These are phyloP conservation scores for Eudemis profundana DNA, from an alignment of 2,888 invertebrate genomes.

Conservation along the genomic window DNA sequence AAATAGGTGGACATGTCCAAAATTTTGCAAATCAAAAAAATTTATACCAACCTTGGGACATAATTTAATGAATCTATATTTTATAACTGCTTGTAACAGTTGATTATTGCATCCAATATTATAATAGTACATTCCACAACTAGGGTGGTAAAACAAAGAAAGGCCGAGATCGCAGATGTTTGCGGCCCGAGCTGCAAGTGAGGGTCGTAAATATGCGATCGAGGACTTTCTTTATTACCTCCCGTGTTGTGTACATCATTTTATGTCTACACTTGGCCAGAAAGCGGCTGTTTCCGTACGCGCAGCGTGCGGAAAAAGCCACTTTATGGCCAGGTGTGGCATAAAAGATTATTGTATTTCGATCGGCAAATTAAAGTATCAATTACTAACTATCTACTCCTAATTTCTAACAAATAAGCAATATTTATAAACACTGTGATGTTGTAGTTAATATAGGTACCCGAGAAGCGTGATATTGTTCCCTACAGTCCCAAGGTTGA, in stretches of 20 bases:
- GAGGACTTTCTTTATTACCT: too few species aligned
- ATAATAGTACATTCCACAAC: too few species aligned
- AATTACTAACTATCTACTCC: background rate
- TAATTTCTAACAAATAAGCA: background rate
- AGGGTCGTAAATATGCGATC: too few species aligned
- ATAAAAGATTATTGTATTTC: too few species aligned
- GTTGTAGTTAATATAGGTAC: constrained; percentile 3
- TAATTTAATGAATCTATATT: background rate
- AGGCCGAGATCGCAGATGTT: too few species aligned
- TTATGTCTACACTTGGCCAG: too few species aligned
- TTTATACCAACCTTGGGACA: constrained; percentile 31
- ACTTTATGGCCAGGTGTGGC: too few species aligned
- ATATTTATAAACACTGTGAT: constrained; percentile 28
- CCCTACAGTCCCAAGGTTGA: constrained; percentile 24
- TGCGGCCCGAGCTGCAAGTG: too few species aligned
- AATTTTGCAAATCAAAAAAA: constrained; percentile 34
- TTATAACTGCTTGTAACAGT: background rate
- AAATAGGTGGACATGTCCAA: constrained; percentile 52
- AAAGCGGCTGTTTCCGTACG: too few species aligned
- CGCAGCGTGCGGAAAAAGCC: too few species aligned
- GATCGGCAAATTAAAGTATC: background rate
- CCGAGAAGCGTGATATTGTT: background rate
- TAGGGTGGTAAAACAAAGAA: too few species aligned
- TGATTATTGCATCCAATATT: background rate
- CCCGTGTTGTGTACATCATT: too few species aligned